phyloP scores from a whole-genome alignment of 2,113 vertebrate genomes.

The Phoenicopterus ruber region DNA sequence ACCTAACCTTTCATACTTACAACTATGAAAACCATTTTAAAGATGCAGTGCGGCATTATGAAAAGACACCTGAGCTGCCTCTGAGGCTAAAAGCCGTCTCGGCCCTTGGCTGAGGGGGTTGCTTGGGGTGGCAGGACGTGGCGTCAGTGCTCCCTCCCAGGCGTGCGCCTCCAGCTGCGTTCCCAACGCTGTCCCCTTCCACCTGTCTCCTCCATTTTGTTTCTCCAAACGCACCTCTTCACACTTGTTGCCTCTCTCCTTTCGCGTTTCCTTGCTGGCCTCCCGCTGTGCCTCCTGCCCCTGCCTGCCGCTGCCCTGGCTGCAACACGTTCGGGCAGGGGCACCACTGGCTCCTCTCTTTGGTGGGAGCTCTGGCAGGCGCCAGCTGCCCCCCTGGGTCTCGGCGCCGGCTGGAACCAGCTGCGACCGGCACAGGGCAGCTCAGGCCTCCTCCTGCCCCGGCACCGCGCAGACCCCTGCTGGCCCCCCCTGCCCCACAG shows the following conservation, averaged over 20 bases:
- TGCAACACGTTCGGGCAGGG: background rate
- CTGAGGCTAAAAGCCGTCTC: background rate
- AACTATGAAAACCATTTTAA: background rate
- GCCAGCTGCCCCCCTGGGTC: background rate
- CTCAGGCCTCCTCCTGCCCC: background rate
- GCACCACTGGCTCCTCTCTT: background rate
- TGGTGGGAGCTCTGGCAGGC: background rate
- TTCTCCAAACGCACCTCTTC: accelerated
- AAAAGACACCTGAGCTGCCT: background rate
- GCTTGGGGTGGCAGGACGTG: background rate
- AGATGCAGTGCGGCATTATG: background rate
- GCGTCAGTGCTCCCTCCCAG: background rate
- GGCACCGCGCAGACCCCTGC: too few species aligned
- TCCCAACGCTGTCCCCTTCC: background rate
- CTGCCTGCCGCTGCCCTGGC: too few species aligned
- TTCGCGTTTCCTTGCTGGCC: background rate
- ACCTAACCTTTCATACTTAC: background rate
- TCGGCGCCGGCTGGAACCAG: background rate
- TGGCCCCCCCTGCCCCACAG: too few species aligned
- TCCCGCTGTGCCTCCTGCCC: too few species aligned
- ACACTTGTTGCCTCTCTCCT: background rate
- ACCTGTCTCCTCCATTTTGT: background rate
- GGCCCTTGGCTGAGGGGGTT: background rate
- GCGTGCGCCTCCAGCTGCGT: accelerated
- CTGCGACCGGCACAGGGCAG: background rate